phyloP scores from a whole-genome alignment of 2,113 vertebrate species.

The Haemorhous mexicanus region DNA sequence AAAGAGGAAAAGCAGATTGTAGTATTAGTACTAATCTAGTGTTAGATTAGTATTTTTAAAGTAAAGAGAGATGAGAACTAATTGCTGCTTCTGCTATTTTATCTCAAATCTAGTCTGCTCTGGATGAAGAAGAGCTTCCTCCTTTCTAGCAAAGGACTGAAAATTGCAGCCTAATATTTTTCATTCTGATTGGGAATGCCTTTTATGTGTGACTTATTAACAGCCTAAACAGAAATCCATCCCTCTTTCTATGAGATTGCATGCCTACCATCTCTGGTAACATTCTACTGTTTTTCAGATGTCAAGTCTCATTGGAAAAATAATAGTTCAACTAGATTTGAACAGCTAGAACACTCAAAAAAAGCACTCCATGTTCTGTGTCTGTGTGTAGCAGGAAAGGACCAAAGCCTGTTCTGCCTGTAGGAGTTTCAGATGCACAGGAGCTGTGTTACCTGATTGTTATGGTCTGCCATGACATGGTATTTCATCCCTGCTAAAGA shows the following conservation, averaged over 20 bases:
- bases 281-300: neutral
- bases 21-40: neutral
- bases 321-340: neutral
- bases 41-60: neutral
- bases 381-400: neutral
- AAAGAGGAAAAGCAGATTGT: neutral
- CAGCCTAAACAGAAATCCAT: neutral
- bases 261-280: neutral
- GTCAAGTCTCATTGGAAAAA: neutral
- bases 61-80: neutral
- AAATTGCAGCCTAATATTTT: neutral
- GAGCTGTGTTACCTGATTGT: slow-evolving; percentile 79
- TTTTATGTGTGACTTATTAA: neutral
- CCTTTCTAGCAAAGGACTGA: neutral
- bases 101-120: neutral
- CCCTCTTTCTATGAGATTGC: neutral
- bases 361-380: neutral
- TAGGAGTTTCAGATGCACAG: neutral
- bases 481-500: slow-evolving; percentile 95
- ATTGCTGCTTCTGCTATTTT: neutral
- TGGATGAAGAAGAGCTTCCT: neutral
- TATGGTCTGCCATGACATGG: slow-evolving; percentile 95
- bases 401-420: neutral
- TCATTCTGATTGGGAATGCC: neutral
- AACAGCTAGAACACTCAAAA: neutral